These are phyloP conservation scores for Drosophila subpulchrella DNA, from an alignment of 1,140 invertebrate genomes.

Conservation along the genomic window DNA sequence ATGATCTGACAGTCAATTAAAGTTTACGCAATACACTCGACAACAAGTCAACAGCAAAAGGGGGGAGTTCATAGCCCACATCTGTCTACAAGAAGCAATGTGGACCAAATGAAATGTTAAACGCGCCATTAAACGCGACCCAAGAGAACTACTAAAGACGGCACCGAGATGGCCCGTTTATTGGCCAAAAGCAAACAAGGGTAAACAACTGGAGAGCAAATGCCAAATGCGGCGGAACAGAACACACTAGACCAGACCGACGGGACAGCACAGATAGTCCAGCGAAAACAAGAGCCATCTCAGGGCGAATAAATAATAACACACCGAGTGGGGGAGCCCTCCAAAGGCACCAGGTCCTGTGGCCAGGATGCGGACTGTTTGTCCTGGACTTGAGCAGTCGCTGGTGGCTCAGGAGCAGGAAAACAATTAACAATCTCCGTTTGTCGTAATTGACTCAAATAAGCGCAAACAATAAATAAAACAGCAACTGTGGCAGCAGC, in stretches of 20 bases:
- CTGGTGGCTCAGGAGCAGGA: conserved; percentile 19
- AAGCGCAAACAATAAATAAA: conserved; percentile 80
- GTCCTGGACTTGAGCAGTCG: conserved; percentile 60
- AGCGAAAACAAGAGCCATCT: conserved; percentile 48
- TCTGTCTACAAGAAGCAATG: conserved; percentile 2
- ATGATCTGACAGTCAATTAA: conserved; percentile 79
- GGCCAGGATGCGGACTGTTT: conserved; percentile 63
- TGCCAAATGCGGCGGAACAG: conserved; percentile 64
- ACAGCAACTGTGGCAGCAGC: conserved; percentile 59
- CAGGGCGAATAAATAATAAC: conserved; percentile 63
- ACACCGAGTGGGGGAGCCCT: conserved; percentile 48
- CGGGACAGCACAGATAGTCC: background rate
- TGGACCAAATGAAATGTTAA: conserved; percentile 61
- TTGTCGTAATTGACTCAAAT: conserved; percentile 79
- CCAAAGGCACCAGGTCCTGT: background rate
- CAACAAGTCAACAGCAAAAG: conserved; percentile 34
- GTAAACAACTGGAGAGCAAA: conserved; percentile 58
- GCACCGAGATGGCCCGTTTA: conserved; percentile 48
- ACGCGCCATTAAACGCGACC: conserved; percentile 69
- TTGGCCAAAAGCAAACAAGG: conserved; percentile 76
- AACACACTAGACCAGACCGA: conserved; percentile 16
- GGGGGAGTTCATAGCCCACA: background rate
- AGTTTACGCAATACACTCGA: conserved; percentile 68
- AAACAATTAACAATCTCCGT: conserved; percentile 81
- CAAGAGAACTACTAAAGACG: conserved; percentile 5